Base-by-base conservation (phyloP, 2,113 vertebrate species). In the Sinosuthora webbiana region DNA sequence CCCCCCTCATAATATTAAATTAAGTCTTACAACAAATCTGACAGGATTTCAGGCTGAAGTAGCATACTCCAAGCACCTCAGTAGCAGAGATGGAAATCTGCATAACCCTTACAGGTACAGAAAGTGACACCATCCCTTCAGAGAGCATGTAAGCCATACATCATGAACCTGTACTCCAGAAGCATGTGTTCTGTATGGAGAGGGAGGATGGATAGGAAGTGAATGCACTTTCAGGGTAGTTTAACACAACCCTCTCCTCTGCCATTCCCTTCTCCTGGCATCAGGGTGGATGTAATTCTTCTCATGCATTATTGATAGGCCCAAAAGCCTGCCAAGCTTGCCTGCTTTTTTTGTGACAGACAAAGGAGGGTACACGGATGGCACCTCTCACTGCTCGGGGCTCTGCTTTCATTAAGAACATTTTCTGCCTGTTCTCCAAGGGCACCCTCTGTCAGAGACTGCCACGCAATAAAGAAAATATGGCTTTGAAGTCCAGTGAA, bases 291-390 rank as follows among this genome's bases (percentile, higher is more conserved):
- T 96, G 87, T 95, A 96, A 95, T 96, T 93, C 96, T 97, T 86
- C 80, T 94, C 97, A 98, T 98, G 95, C 93, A 98, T 98, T 98
- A 98, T 98, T 98, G 97, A 98, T 98, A 96, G 97, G 92, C 91
- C 94, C 97, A 97, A 97, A 96, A 97, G 98, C 97, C 96, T 97
- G 98, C 97, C 98, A 98, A 98, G 97, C 87, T 84, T 83, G 76
- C 95, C 96, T 95, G 95, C 91, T 78, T 79, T 97, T 97, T 93
- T 95, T 92, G 91, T 97, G 97, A 95, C 95, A 97, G 96, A 97
- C 97, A 98, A 96, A 98, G 96, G 85, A 87, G 50, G 92, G 96
- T 96, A 95, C 97, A 93, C 9, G 96, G 97, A 97, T 97, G 96
- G 92, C 97, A 97, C 95, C 94, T 97, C 97, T 98, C 86, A 87